These are phyloP conservation scores for Formica exsecta DNA, from an alignment of 1,140 invertebrate genomes.

Conservation along the genomic window DNA sequence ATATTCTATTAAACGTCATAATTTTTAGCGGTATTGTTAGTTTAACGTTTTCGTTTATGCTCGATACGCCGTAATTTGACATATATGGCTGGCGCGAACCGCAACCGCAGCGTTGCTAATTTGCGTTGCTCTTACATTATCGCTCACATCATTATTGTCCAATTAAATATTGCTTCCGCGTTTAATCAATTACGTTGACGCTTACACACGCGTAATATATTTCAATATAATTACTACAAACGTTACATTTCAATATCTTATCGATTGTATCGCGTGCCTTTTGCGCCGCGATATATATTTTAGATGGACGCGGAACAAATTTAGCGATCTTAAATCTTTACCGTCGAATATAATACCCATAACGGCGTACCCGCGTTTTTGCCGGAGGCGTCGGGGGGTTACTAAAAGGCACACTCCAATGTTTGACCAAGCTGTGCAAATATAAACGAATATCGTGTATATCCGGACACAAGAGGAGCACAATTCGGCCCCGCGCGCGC, in stretches of 20 bases:
- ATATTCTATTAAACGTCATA: conserved; percentile 31
- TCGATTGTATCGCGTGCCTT: not conserved
- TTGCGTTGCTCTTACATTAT: conserved; percentile 60
- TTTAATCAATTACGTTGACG: conserved; percentile 40
- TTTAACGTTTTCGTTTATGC: conserved; percentile 52
- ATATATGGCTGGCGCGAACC: conserved; percentile 54
- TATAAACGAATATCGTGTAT: conserved; percentile 82
- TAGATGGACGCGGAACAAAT: not conserved
- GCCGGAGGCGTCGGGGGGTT: conserved; percentile 79
- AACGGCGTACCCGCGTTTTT: conserved; percentile 78
- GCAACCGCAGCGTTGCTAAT: conserved; percentile 63
- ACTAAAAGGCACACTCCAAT: conserved; percentile 85
- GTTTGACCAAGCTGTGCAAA: conserved; percentile 86
- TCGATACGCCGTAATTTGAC: conserved; percentile 62
- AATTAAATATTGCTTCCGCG: conserved; percentile 55
- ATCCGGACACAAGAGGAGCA: conserved; percentile 74
- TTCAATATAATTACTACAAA: conserved; percentile 16
- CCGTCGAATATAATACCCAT: conserved; percentile 76
- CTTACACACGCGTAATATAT: not conserved
- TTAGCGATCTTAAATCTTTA: conserved; percentile 54
- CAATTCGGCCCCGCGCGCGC: conserved; percentile 77
- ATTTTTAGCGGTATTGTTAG: conserved; percentile 49
- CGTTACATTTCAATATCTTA: not conserved
- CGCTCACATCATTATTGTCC: conserved; percentile 65
- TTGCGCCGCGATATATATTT: not conserved